Percentiles rank a stretch among this genome's conserved stretches.
Evolutionary conservation across 2,888 invertebrate species (phyloP).

Genomic region (Netelia virgata): DNA sequence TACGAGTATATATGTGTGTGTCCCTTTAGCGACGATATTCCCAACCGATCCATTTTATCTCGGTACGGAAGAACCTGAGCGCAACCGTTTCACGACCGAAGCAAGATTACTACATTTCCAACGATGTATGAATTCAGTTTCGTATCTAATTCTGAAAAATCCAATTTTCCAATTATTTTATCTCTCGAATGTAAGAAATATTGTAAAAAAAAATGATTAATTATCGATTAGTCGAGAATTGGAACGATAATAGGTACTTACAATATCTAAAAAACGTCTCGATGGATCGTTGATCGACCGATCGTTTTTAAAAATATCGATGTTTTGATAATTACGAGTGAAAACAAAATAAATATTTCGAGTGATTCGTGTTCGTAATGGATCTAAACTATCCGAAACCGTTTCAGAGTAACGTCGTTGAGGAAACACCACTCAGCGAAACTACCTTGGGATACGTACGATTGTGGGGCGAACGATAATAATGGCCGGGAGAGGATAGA

Average conservation of each 20-base stretch:
- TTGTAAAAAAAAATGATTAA: background rate
- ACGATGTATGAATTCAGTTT: background rate
- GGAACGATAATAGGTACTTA: too few relatives aligned
- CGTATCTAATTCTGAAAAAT: background rate
- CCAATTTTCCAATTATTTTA: background rate
- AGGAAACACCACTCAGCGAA: background rate
- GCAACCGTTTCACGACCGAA: background rate
- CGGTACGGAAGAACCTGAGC: background rate
- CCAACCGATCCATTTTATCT: slow-evolving; percentile 7
- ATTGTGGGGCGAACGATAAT: slow-evolving; percentile 24
- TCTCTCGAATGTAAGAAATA: too few relatives aligned
- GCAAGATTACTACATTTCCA: background rate
- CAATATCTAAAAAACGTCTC: too few relatives aligned
- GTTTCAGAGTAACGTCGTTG: background rate
- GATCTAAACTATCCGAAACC: too few relatives aligned
- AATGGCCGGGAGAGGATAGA: slow-evolving; percentile 47
- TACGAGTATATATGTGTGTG: too few relatives aligned
- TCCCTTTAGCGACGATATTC: slow-evolving; percentile 26
- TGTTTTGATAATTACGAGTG: background rate
- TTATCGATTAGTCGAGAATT: too few relatives aligned
- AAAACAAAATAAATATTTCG: background rate
- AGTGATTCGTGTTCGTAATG: background rate
- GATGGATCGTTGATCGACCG: too few relatives aligned
- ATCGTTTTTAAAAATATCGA: too few relatives aligned
- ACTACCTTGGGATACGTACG: background rate